phyloP scores from a whole-genome alignment of 1,140 invertebrate species.

The Drosophila suzukii region DNA sequence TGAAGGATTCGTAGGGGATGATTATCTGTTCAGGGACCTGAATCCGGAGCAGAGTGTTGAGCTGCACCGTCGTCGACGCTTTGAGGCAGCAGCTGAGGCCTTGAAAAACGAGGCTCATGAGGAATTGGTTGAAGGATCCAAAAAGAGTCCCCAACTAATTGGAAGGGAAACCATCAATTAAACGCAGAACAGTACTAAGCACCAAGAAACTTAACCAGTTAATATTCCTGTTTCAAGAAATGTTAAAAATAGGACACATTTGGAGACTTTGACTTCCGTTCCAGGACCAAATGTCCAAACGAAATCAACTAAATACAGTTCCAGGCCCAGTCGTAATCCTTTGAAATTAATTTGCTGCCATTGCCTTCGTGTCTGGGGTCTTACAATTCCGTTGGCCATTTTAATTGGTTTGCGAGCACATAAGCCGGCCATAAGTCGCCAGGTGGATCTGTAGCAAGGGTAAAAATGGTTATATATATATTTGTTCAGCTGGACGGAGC shows the following conservation, averaged over 20 bases:
- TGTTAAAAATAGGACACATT: background rate
- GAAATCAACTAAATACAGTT: constrained; percentile 35
- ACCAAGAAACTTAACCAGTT: background rate
- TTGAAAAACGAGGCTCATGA: background rate
- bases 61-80: constrained; percentile 9
- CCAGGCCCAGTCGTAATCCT: constrained; percentile 41
- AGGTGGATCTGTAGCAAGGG: constrained; percentile 42
- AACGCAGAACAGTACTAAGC: background rate
- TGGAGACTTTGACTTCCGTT: background rate
- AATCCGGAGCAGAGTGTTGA: constrained; percentile 37
- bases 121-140: no score
- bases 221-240: background rate
- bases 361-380: constrained; percentile 30
- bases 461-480: constrained; percentile 22
- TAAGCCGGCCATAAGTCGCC: constrained; percentile 72
- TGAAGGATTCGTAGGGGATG: background rate
- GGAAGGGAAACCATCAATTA: background rate
- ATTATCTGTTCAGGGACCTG: background rate
- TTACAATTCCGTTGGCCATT: constrained; percentile 67
- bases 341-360: constrained; percentile 72
- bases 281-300: constrained; percentile 15
- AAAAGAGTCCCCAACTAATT: background rate
- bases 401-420: constrained; percentile 76
- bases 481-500: constrained; percentile 30
- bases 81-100: background rate